Base-by-base conservation (phyloP, 2,113 vertebrate species). In the Chionis minor region DNA sequence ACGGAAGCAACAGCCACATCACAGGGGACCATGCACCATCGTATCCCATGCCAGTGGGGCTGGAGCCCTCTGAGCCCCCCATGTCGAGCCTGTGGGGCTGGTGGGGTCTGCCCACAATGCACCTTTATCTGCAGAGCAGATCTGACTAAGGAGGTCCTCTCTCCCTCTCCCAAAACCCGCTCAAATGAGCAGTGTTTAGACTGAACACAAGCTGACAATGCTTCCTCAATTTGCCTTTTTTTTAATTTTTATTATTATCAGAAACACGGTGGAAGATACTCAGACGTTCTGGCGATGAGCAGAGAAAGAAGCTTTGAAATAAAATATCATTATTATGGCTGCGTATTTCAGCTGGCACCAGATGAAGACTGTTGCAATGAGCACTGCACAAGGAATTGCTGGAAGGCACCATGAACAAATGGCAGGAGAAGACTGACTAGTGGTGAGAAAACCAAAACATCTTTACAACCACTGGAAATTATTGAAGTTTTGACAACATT, bases 281-380 rank as follows among this genome's bases (percentile, higher is more conserved):
- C 91, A 97, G 96, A 94, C 8, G 0, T 95, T 66, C 69, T 91
- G 88, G 94, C 80, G 65, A 18, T 7, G 52, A 86, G 51, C 38
- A 86, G 59, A 63, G 66, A 18, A 69, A 54, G 86, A 69, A 79
- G 32, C 77, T 94, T 72, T 92, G 92, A 91, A 95, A 92, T 85
- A 38, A 97, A 95, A 92, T 79, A 84, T 84, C 88, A 62, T 89
- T 92, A 69, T 97, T 94, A 92, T 24, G 52, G 70, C 86, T 94
- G 81, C 77, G 35, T 55, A 32, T 89, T 96, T 95, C 86, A 81
- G 54, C 84, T 95, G 94, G 92, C 81, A 75, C 24, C 47, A 70
- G 61, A 80, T 62, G 63, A 54, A 80, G 81, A 33, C 49, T 38
- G 24, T 33, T 90, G 77, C 0, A 21, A 71, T 71, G 80, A 90